Percentiles rank a stretch among this genome's conserved stretches.
phyloP scores from a whole-genome alignment of 2,888 invertebrate species.

The Eledona agricola region DNA sequence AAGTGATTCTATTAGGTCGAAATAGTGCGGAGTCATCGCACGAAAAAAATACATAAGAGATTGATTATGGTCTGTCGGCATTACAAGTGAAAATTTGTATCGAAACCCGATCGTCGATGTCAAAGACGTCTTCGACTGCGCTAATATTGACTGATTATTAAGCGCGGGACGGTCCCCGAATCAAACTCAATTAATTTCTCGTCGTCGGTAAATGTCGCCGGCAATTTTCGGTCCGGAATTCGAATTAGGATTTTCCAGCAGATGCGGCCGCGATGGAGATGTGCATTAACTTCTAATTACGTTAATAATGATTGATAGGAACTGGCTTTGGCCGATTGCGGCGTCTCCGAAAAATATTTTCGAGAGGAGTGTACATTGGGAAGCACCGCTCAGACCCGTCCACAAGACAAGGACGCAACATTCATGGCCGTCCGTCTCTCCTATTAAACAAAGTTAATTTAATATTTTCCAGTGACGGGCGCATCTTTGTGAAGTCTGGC shows the following conservation, averaged over 20 bases:
- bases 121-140: slow-evolving; percentile 38
- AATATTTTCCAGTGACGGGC: slow-evolving; percentile 55
- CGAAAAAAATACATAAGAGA: slow-evolving; percentile 52
- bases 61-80: slow-evolving; percentile 57
- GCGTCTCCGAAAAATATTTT: too few relatives aligned
- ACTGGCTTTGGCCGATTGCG: slow-evolving; percentile 27
- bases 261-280: slow-evolving; percentile 60
- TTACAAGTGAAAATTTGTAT: slow-evolving; percentile 58
- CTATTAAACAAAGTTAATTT: slow-evolving; percentile 53
- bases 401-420: too few relatives aligned
- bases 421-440: too few relatives aligned
- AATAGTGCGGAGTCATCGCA: slow-evolving; percentile 56
- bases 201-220: slow-evolving; percentile 45
- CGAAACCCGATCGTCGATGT: slow-evolving; percentile 36
- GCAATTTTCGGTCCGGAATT: slow-evolving; percentile 47
- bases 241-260: slow-evolving; percentile 59
- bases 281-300: slow-evolving; percentile 61
- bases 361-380: too few relatives aligned
- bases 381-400: too few relatives aligned
- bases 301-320: slow-evolving; percentile 62
- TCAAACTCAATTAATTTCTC: slow-evolving; percentile 49
- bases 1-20: slow-evolving; percentile 62
- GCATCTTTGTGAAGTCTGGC: slow-evolving; percentile 46
- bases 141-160: slow-evolving; percentile 43
- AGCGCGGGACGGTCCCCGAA: slow-evolving; percentile 37